phyloP scores from a whole-genome alignment of 2,797 vertebrate genomes.

The Limosa lapponica region DNA sequence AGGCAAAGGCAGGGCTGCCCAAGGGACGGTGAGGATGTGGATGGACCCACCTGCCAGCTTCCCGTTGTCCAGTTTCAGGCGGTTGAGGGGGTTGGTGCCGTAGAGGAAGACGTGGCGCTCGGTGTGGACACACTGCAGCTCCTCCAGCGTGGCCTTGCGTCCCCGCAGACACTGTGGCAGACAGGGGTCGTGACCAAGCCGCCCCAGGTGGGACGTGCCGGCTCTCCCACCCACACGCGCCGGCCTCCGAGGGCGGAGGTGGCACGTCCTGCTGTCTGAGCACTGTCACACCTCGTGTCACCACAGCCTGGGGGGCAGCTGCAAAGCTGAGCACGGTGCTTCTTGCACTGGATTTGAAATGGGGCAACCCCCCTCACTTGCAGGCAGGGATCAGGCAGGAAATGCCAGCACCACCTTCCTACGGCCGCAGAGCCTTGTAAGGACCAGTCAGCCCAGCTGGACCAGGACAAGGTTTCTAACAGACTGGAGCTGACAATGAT shows the following conservation, averaged over 20 bases:
- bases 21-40: fast-evolving
- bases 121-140: slow-evolving; percentile 92
- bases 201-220: fast-evolving
- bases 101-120: slow-evolving; percentile 94
- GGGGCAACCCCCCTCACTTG: not conserved
- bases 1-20: not conserved
- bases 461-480: not conserved
- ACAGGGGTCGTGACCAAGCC: not conserved
- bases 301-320: not conserved
- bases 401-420: not conserved
- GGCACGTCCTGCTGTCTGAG: fast-evolving
- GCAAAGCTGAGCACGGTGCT: fast-evolving
- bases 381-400: not conserved
- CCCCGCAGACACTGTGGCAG: slow-evolving; percentile 88
- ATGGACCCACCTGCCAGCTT: slow-evolving; percentile 87
- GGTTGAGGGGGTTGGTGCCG: slow-evolving; percentile 95
- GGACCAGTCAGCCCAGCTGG: not conserved
- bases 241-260: not conserved
- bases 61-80: slow-evolving; percentile 95
- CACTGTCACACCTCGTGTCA: fast-evolving
- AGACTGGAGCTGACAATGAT: not conserved
- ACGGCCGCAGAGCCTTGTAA: not conserved
- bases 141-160: slow-evolving; percentile 93
- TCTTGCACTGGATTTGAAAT: fast-evolving
- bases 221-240: fast-evolving